phyloP scores from a whole-genome alignment of 2,888 invertebrate species.

The Oscheius onirici region DNA sequence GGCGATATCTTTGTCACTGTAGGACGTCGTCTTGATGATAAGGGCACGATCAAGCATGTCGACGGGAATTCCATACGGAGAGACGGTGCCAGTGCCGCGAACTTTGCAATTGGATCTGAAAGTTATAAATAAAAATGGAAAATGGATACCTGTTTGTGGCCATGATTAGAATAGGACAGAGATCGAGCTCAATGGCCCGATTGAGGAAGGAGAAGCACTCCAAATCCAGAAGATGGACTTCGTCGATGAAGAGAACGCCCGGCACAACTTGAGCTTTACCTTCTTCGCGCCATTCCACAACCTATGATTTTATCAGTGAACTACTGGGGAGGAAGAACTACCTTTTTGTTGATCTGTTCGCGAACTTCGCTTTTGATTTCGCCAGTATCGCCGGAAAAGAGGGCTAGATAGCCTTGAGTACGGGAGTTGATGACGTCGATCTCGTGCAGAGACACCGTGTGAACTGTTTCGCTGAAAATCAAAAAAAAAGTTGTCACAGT shows the following conservation, averaged over 20 bases:
- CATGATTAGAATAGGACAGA: conserved; percentile 97
- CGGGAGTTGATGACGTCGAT: conserved; percentile 98
- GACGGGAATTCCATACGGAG: conserved; percentile 96
- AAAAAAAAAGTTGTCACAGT: too few species aligned
- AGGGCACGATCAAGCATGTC: conserved; percentile 84
- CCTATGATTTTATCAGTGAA: conserved; percentile 39
- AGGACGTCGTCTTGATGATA: conserved; percentile 77
- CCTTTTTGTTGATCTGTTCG: conserved; percentile 96
- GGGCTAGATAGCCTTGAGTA: conserved; percentile 88
- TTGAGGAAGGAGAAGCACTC: conserved; percentile 98
- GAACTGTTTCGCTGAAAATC: conserved; percentile 88
- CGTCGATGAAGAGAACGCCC: conserved; percentile 77
- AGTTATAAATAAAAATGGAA: neutral
- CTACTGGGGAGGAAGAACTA: conserved; percentile 2
- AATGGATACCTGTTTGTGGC: conserved; percentile 87
- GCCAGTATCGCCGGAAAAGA: conserved; percentile 98
- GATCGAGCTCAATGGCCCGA: conserved; percentile 91
- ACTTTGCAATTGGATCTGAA: conserved; percentile 77
- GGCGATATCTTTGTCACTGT: conserved; percentile 50
- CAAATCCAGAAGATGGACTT: conserved; percentile 94
- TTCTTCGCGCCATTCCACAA: conserved; percentile 98
- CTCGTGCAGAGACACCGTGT: conserved; percentile 97
- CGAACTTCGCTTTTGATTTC: conserved; percentile 97
- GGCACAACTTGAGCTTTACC: conserved; percentile 99
- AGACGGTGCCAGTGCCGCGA: conserved; percentile 89